These are phyloP conservation scores for Neotoxoptera formosana DNA, from an alignment of 1,140 invertebrate genomes.

Conservation along the genomic window DNA sequence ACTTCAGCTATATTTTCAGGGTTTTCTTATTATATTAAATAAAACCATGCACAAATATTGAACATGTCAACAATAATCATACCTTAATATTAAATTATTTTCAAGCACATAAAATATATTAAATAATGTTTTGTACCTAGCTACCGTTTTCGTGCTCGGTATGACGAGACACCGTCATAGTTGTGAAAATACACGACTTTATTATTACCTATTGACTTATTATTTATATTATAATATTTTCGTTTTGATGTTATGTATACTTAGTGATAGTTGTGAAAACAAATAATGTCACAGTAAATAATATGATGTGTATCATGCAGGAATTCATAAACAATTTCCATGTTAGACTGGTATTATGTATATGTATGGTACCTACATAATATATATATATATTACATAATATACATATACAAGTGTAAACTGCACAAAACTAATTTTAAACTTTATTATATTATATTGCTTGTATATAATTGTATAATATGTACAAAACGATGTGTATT, in stretches of 20 bases:
- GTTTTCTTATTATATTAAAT: neutral
- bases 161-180: neutral
- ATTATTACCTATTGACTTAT: neutral
- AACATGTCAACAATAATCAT: neutral
- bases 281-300: neutral
- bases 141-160: neutral
- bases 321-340: neutral
- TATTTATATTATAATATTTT: neutral
- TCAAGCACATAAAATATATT: neutral
- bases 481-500: neutral
- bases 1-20: neutral
- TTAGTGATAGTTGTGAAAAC: neutral
- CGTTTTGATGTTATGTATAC: neutral
- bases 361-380: no score
- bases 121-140: neutral
- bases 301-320: neutral
- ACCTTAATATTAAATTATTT: neutral
- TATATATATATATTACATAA: neutral
- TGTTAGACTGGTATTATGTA: neutral
- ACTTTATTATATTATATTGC: neutral
- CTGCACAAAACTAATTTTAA: conserved; percentile 19
- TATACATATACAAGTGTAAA: neutral
- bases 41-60: neutral
- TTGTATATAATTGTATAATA: neutral
- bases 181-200: neutral